A percentile compares a stretch with the other conserved stretches of the same genome.
Evolutionary conservation across 2,113 vertebrate genomes (phyloP).

Genomic region (Pseudopipra pipra): DNA sequence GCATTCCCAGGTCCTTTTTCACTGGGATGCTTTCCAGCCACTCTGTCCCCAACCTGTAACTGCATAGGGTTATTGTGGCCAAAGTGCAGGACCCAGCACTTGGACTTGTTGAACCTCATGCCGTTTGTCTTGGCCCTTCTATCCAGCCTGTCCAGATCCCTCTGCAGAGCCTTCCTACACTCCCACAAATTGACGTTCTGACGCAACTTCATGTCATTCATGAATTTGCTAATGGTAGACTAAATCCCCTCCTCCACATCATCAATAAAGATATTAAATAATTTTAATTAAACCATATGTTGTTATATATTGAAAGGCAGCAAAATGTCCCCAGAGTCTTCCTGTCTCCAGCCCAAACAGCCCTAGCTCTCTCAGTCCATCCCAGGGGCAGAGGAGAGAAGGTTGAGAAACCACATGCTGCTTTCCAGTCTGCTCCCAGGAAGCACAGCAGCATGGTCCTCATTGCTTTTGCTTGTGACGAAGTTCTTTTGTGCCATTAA

Average conservation of each 20-base stretch:
- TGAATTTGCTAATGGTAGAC: background rate
- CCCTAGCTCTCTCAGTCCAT: background rate
- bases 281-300: background rate
- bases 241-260: background rate
- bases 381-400: background rate
- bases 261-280: background rate
- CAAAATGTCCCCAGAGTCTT: background rate
- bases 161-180: background rate
- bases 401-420: background rate
- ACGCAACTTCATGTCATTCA: background rate
- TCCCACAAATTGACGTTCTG: background rate
- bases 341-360: background rate
- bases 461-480: background rate
- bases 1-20: background rate
- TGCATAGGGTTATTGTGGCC: background rate
- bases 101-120: background rate
- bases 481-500: background rate
- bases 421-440: background rate
- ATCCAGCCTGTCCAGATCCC: background rate
- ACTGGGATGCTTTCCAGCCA: background rate
- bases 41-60: background rate
- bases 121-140: background rate
- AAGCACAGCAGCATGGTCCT: background rate
- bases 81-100: too few species aligned
- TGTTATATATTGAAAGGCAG: background rate